These are phyloP conservation scores for Marisa cornuarietis DNA, from an alignment of 1,140 invertebrate species.

Conservation along the genomic window DNA sequence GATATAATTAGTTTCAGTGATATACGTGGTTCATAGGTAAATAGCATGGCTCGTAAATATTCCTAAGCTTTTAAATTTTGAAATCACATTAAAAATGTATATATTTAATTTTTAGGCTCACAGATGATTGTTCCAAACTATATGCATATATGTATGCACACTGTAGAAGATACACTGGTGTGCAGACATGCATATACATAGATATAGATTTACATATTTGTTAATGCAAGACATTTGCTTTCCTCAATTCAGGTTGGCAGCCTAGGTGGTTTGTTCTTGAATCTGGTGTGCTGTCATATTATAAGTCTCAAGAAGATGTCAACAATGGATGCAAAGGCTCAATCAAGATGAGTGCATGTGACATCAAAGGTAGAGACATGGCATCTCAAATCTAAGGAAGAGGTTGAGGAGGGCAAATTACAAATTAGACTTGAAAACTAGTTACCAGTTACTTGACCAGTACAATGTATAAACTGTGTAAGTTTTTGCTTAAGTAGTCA, in stretches of 20 bases:
- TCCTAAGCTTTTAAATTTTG: no score
- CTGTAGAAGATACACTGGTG: no score
- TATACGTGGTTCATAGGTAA: no score
- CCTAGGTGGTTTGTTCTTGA: conserved; percentile 86
- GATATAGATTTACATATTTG: background rate
- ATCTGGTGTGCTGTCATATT: conserved; percentile 83
- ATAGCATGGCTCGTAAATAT: no score
- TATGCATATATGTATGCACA: background rate
- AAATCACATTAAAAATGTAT: background rate
- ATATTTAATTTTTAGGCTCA: background rate
- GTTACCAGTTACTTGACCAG: no score
- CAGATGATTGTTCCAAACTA: background rate
- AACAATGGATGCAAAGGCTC: conserved; percentile 86
- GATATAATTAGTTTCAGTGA: no score
- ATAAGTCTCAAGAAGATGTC: conserved; percentile 84
- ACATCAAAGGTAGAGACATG: conserved; percentile 69
- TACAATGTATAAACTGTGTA: no score
- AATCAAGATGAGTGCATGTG: conserved; percentile 82
- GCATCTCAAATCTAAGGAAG: no score
- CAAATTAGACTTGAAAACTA: no score
- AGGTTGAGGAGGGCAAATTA: no score
- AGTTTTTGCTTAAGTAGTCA: no score
- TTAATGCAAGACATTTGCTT: background rate
- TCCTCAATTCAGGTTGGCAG: conserved; percentile 77
- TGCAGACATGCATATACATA: background rate